Evolutionary conservation across 2,113 vertebrate genomes (phyloP), one percentile per base, ranked within the genome.

Genomic region (Larimichthys polyactis): DNA sequence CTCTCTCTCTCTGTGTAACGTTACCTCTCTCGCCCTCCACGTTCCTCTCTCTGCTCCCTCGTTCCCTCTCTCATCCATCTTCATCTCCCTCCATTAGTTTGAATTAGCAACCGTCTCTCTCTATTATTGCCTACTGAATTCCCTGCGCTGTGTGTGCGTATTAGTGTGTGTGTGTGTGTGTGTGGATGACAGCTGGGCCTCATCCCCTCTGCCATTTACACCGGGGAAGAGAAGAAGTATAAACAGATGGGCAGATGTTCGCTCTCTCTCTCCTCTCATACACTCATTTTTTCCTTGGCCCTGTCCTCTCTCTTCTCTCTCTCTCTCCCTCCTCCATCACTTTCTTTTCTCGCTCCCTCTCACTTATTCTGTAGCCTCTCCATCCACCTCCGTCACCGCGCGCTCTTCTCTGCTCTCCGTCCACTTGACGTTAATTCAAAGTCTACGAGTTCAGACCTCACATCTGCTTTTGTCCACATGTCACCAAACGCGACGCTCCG

Each of bases 61-160:
- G 64, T 79, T 91, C 83, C 81, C 84, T 82, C 87, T 76, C 82
- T 93, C 92, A 92, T 94, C 92, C 92, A 91, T 94, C 91, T 92
- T 92, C 92, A 94, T 94, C 89, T 92, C 80, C 87, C 89, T 91
- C 91, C 91, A 93, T 94, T 92, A 94, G 91, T 90, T 92, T 91
- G 92, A 93, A 93, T 94, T 94, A 94, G 92, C 84, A 84, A 90
- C 87, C 81, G 92, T 92, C 91, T 93, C 91, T 94, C 92, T 94
- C 90, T 90, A 93, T 94, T 94, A 94, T 91, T 91, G 91, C 91
- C 90, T 81, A 85, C 87, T 89, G 89, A 92, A 88, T 86, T 82
- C 89, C 90, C 89, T 73, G 68, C 11, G 68, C 91, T 58, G 67
- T 79, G 82, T 59, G 79, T 43, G 88, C 51, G 82, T 81, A 68